Percentiles rank a stretch among this genome's conserved stretches.
These are phyloP conservation scores for Cerceris rybyensis DNA, from an alignment of 2,888 invertebrate species.

Conservation along the genomic window DNA sequence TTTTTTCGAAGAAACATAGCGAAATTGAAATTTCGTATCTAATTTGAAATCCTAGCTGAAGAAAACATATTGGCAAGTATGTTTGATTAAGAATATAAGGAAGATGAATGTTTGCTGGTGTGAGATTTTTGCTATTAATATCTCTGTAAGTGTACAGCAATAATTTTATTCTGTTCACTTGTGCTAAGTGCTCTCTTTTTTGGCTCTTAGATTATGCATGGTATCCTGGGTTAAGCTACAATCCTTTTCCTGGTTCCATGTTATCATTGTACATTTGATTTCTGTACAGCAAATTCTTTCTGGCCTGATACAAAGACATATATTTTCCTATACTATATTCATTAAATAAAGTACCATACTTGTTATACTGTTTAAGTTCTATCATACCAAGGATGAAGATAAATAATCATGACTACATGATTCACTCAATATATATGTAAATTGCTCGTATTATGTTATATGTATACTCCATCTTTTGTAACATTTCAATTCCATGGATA, in stretches of 20 bases:
- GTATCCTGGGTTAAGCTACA: conserved; percentile 33
- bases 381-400: conserved; percentile 18
- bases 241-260: conserved; percentile 30
- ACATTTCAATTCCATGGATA: conserved; percentile 25
- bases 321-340: conserved; percentile 57
- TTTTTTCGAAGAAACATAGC: neutral
- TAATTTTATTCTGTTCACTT: conserved; percentile 18
- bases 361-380: conserved; percentile 18
- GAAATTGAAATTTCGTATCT: neutral
- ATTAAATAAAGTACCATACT: conserved; percentile 35
- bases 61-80: conserved; percentile 14
- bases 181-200: conserved; percentile 33
- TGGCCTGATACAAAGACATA: conserved; percentile 48
- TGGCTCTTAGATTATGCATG: conserved; percentile 47
- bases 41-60: neutral
- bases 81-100: conserved; percentile 21
- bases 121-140: conserved; percentile 19
- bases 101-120: conserved; percentile 13
- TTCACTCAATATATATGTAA: conserved; percentile 22
- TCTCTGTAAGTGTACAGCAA: conserved; percentile 3
- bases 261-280: conserved; percentile 27
- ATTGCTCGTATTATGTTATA: conserved; percentile 7
- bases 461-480: conserved; percentile 26
- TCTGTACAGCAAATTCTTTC: conserved; percentile 50
- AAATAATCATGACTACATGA: conserved; percentile 17